Conservation (phyloP, 2,797 vertebrate species). For the Clarias platycephalus region DNA sequence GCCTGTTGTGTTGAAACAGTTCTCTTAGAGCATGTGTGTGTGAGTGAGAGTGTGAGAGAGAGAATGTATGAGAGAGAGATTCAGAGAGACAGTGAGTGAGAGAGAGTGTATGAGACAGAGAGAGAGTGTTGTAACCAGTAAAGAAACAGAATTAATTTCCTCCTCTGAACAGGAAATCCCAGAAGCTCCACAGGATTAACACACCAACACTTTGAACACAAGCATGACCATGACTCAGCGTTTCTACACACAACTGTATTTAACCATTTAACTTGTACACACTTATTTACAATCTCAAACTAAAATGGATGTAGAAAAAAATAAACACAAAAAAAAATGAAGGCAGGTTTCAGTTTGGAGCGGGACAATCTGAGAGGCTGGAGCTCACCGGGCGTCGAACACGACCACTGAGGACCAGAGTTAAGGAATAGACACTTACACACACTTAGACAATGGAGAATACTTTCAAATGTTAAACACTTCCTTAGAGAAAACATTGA, state of each 20-base stretch:
- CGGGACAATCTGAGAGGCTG: not conserved
- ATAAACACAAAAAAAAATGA: not conserved
- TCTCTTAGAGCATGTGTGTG: not conserved
- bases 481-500: not conserved
- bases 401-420: slow-evolving; percentile 75
- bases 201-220: slow-evolving; percentile 1
- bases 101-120: too few species aligned
- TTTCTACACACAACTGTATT: slow-evolving; percentile 10
- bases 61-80: not conserved
- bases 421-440: slow-evolving; percentile 65
- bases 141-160: not conserved
- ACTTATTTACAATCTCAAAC: slow-evolving; percentile 68
- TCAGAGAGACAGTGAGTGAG: not conserved
- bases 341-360: not conserved
- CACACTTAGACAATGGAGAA: not conserved
- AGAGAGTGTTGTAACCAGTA: not conserved
- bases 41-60: not conserved
- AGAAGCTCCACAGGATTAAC: not conserved
- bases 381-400: slow-evolving; percentile 77
- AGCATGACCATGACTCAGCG: not conserved
- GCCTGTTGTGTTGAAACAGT: not conserved
- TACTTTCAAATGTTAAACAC: not conserved
- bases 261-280: slow-evolving; percentile 14
- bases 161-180: not conserved
- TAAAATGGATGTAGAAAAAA: slow-evolving; percentile 45